Percentiles rank a stretch among this genome's conserved stretches.
phyloP scores from a whole-genome alignment of 2,888 invertebrate genomes.

The Drosophila emarginata region DNA sequence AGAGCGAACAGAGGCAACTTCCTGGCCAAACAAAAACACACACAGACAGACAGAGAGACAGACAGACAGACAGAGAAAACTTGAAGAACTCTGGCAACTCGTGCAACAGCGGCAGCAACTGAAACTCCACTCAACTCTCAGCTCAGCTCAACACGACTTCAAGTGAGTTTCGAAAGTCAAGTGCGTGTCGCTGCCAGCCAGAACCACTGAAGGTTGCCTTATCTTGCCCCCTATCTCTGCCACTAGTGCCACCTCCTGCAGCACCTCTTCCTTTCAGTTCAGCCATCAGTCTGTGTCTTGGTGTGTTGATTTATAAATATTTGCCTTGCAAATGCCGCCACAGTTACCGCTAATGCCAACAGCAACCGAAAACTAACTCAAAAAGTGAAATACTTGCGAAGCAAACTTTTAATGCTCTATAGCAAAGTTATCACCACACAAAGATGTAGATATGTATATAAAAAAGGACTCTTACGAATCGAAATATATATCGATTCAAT shows the following conservation, averaged over 20 bases:
- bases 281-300: constrained; percentile 30
- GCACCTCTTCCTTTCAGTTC: neutral
- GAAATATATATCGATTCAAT: too few species aligned
- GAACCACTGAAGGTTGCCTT: constrained; percentile 45
- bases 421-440: neutral
- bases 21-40: constrained; percentile 20
- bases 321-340: constrained; percentile 64
- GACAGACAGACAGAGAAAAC: constrained; percentile 30
- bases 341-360: constrained; percentile 42
- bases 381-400: neutral
- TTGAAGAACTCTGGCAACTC: constrained; percentile 7
- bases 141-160: constrained; percentile 60
- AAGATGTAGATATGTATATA: too few species aligned
- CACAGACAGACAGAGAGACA: neutral
- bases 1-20: constrained; percentile 36
- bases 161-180: constrained; percentile 75
- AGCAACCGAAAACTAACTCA: constrained; percentile 6
- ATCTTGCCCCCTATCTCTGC: neutral
- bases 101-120: neutral
- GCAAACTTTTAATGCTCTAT: neutral
- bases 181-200: constrained; percentile 67
- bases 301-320: constrained; percentile 70
- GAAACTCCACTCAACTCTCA: constrained; percentile 39
- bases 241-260: too few species aligned
- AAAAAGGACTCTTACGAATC: too few species aligned